These are phyloP conservation scores for Oryctolagus cuniculus DNA, from an alignment of 2,113 vertebrate genomes.

Conservation along the genomic window DNA sequence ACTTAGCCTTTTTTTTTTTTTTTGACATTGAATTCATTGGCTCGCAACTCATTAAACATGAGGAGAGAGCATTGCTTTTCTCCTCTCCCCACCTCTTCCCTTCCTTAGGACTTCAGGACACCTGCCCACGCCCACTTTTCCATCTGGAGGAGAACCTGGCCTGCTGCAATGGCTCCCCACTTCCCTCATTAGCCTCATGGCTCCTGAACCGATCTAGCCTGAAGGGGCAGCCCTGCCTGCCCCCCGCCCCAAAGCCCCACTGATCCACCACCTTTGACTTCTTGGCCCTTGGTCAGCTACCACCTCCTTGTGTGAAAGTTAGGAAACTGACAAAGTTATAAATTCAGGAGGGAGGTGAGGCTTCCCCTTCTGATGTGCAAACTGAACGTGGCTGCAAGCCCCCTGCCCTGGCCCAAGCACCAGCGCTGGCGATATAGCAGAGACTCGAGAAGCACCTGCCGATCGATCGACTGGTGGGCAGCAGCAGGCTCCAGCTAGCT, in stretches of 20 bases:
- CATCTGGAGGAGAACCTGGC: background rate
- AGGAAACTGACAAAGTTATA: background rate
- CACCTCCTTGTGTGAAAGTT: background rate
- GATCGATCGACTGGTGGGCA: background rate
- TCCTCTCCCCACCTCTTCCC: background rate
- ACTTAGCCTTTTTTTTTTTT: background rate
- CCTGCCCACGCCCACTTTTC: too few relatives aligned
- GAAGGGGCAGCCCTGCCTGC: too few relatives aligned
- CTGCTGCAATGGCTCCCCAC: background rate
- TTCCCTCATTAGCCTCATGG: fast-evolving
- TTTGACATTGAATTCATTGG: background rate
- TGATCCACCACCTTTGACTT: background rate
- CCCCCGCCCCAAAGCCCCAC: fast-evolving
- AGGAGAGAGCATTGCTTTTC: too few relatives aligned
- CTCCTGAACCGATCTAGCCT: background rate
- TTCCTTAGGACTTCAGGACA: background rate
- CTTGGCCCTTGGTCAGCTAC: background rate
- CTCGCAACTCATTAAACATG: background rate
- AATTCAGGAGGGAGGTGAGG: background rate
- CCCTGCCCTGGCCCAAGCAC: background rate
- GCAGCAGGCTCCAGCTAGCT: background rate
- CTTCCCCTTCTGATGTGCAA: background rate
- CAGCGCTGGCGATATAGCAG: background rate
- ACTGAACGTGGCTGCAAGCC: background rate
- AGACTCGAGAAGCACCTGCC: conserved; percentile 6